Base-by-base conservation (phyloP, 2,113 vertebrate genomes). In the Chrysochloris asiatica region DNA sequence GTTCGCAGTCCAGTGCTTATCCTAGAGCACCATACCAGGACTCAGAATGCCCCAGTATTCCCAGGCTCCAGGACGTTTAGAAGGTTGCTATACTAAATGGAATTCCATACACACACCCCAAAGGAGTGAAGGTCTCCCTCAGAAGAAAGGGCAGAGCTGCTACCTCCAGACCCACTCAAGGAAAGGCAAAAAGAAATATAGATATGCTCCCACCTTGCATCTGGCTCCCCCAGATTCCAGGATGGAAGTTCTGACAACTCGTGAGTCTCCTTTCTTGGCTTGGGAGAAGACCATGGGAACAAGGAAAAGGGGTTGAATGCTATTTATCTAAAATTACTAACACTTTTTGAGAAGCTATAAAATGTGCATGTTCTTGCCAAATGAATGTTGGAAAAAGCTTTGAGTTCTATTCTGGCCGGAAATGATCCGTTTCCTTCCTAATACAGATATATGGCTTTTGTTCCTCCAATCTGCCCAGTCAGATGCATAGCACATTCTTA, bases 401-500 rank as follows among this genome's bases (percentile, higher is more conserved):
- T 92, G 28, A 63, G 96, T 47, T 78, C 93, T 93, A 45, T 54
- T 82, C 93, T 94, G 76, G 86, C 95, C 1, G 36, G 93, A 95
- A 95, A 93, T 90, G 97, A 76, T 88, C 92, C 91, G 2, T 95
- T 94, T 8, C 0, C 63, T 83, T 94, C 86, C 14, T 97, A 96
- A 97, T 93, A 93, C 94, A 97, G 96, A 97, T 95, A 75, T 33
- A 97, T 93, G 95, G 65, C 78, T 89, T 95, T 84, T 45, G 33
- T 93, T 76, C 88, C 92, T 95, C 0, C 10, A 77, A 96, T 93
- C 90, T 95, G 91, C 83, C 92, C 95, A 86, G 92, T 96, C 95
- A 96, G 96, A 96, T 59, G 88, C 93, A 95, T 72, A 80, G 85
- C 88, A 94, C 83, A 94, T 93, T 95, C 95, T 96, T 97, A 98